Base-by-base conservation (phyloP, 2,888 invertebrate genomes). In the Drosophila mulleri region DNA sequence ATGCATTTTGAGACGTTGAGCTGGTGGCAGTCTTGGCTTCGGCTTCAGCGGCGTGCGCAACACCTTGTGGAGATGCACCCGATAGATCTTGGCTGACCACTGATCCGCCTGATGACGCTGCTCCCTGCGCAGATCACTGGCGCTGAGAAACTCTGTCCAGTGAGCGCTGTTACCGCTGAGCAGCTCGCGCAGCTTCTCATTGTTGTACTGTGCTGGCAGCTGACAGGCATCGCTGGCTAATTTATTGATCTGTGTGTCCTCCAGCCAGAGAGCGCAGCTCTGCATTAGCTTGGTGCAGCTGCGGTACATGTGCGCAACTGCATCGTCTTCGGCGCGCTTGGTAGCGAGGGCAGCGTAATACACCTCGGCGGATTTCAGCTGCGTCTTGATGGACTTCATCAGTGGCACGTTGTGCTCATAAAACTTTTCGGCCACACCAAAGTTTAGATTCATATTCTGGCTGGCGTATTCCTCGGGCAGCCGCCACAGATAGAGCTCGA, bases 221-320 rank as follows among this genome's bases (percentile, higher is more conserved):
- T 95, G 90, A 4, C 82, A 72, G n/a, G 91, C 83, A 65, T 92
- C 88, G 26, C 78, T 87, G 7, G 89, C 68, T 16, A 92, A 83
- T 84, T 95, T 95, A 90, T 96, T 96, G 3, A 97, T 93, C 67
- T 95, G 93, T 0, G 96, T 95, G 87, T 97, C 97, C 90, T 97
- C 96, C 64, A 97, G 92, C 97, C 97, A 97, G 20, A 96, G 92
- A 1, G 94, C 93, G 83, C 95, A 95, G 2, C 96, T 95, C 84
- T 94, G 94, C 89, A 95, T 95, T 60, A 95, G 92, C 92, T 91
- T 93, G 14, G 91, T 84, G 78, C 93, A 93, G 48, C 90, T 91
- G 58, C 91, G 88, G 75, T 92, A 92, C 77, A 93, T 92, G 56
- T 90, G 86, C 53, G 89, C 75, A 42, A 90, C 77, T 35, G 85